phyloP scores from a whole-genome alignment of 2,797 vertebrate genomes.

The Sorex maritimensis region DNA sequence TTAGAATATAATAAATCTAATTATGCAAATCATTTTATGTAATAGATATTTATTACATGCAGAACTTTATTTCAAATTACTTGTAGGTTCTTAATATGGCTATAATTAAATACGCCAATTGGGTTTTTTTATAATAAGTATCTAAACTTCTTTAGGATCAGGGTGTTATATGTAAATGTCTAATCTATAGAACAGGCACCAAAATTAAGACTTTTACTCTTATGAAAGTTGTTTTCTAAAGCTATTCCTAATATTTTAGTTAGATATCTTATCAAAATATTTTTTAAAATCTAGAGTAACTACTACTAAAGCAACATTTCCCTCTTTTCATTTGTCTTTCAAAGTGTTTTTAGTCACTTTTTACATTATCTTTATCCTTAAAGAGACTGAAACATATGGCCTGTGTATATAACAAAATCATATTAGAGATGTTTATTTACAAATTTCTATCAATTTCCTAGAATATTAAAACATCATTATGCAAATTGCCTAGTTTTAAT shows the following conservation, averaged over 20 bases:
- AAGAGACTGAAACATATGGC: constrained; percentile 24
- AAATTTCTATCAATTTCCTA: constrained; percentile 64
- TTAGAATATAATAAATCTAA: constrained; percentile 41
- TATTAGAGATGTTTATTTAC: constrained; percentile 69
- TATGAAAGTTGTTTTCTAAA: not conserved
- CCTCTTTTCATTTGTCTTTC: not conserved
- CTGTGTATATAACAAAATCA: constrained; percentile 5
- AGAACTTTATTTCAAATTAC: not conserved
- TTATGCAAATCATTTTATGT: not conserved
- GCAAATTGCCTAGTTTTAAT: constrained; percentile 70
- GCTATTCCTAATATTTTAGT: not conserved
- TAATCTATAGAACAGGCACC: not conserved
- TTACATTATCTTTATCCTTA: not conserved
- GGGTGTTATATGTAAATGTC: not conserved
- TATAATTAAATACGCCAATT: not conserved
- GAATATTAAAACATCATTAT: constrained; percentile 66
- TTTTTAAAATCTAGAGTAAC: not conserved
- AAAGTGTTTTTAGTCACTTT: not conserved
- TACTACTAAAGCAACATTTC: not conserved
- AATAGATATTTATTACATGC: not conserved
- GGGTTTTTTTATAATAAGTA: not conserved
- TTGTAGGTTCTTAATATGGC: constrained; percentile 29
- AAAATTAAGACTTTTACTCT: not conserved
- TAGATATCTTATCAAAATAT: not conserved
- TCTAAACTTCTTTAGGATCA: not conserved